Base-by-base conservation (phyloP, 2,888 invertebrate genomes). In the Cephus pulcher region DNA sequence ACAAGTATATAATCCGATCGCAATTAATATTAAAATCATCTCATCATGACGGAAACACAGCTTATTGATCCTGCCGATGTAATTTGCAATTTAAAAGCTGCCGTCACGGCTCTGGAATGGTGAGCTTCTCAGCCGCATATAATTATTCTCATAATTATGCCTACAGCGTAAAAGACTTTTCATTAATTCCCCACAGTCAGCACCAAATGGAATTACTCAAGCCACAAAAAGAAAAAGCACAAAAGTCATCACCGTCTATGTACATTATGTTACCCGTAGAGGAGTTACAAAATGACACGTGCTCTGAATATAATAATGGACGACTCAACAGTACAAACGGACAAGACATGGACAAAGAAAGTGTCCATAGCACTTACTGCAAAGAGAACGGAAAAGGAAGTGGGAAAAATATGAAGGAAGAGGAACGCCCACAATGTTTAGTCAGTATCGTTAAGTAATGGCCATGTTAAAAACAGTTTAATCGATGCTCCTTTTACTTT, bases 241-340 rank as follows among this genome's bases (percentile, higher is more conserved):
- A 74, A 32, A 78, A 78, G 15, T 73, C 69, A n/a, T 34, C 69
- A 23, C 81, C 82, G 32, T 81, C 84, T 11, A 84, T 85, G 82
- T 86, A 79, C 73, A 68, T 86, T 68, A 85, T 86, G 85, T 78
- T 86, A 56, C 87, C 87, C 4, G 70, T 87, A 12, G 84, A 84
- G 4, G 40, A 40, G 4, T 40, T 15, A 40, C 40, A 15, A 15
- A 40, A 4, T 40, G 77, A 78, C 15, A 78, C 69, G n/a, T n/a
- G 40, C 40, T 15, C 40, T 4, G 15, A 40, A 40, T 40, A 35
- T 33, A 34, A 74, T 15, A 34, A 74, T 34, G 74, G 23, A 74
- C 74, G 35, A 74, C 9, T 34, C 4, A 33, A 35, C 34, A 23
- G 35, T 34, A 33, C 1, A 3, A 34, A 0, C 12, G 33, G 71